Evolutionary conservation across 2,797 vertebrate species (phyloP).

Genomic region (Monodelphis domestica): DNA sequence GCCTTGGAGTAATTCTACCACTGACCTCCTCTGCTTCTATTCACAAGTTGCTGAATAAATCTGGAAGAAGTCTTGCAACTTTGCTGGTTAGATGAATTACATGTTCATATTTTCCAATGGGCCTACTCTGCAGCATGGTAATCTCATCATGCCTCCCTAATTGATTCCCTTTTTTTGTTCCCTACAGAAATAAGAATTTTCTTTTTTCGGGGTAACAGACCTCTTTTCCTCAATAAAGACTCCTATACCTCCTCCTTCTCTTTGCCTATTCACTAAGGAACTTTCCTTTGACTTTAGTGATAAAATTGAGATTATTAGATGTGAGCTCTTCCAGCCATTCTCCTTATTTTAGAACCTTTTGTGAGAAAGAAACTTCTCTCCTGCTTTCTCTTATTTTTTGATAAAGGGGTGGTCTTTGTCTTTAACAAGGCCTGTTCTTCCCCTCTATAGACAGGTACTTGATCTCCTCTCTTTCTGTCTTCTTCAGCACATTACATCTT

Average conservation of each 20-base stretch:
- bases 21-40: neutral
- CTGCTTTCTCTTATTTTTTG: too few species aligned
- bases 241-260: neutral
- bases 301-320: neutral
- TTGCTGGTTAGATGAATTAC: neutral
- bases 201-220: neutral
- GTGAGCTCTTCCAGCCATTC: neutral
- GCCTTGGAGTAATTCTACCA: neutral
- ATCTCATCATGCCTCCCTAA: neutral
- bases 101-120: neutral
- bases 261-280: neutral
- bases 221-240: neutral
- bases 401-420: too few species aligned
- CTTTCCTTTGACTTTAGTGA: neutral
- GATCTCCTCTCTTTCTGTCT: too few species aligned
- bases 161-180: neutral
- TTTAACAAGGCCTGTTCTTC: too few species aligned
- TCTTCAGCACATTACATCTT: too few species aligned
- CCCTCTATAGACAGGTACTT: too few species aligned
- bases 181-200: neutral
- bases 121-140: neutral
- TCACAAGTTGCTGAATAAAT: neutral
- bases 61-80: neutral
- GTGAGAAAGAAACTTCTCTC: neutral
- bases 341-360: neutral